Evolutionary conservation across 2,888 invertebrate species (phyloP), one percentile per base, ranked within the genome.

Genomic region (Anticlea derivata): DNA sequence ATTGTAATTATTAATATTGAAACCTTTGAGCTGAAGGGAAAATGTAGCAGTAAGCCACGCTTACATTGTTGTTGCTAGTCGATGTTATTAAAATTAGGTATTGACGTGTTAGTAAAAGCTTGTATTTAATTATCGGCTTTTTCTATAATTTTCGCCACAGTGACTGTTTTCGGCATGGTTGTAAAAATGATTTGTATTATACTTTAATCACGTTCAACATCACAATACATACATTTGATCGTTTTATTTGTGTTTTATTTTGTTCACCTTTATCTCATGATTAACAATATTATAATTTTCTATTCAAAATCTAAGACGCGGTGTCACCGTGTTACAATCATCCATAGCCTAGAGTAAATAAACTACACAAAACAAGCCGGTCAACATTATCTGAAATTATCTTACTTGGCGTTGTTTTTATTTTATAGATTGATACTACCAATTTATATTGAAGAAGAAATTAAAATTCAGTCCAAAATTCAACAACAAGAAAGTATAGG

Each of bases 181-280:
- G 52, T 57, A 55, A 31, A 52, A 50, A 52, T 43, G 27, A 56
- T 55, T 53, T 57, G 55, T 58, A 48, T 39, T 24, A 37, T 47
- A 53, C 56, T 47, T 22, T 44, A 46, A 43, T 46, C 58, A 61
- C 55, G 58, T 62, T 57, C 78, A 80, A 78, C 60, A 62, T 74
- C 78, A 77, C 71, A 76, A 83, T 77, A 85, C 80, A 83, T 73
- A 75, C 67, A 76, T 78, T 74, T 78, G 75, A 75, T 71, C 71
- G 79, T 80, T 78, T 74, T 58, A 65, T 70, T 78, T 80, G 78
- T 70, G 80, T 85, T 83, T 84, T 70, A 80, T 82, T 83, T 78
- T 50, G 64, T 62, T 60, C n/a, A n/a, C 58, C 65, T 64, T 57
- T 31, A 22, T 8, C 23, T 24, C 22, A 27, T 38, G 10, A 10